Conservation (phyloP, 1,140 invertebrate genomes). For the Scaptomyza pallida region DNA sequence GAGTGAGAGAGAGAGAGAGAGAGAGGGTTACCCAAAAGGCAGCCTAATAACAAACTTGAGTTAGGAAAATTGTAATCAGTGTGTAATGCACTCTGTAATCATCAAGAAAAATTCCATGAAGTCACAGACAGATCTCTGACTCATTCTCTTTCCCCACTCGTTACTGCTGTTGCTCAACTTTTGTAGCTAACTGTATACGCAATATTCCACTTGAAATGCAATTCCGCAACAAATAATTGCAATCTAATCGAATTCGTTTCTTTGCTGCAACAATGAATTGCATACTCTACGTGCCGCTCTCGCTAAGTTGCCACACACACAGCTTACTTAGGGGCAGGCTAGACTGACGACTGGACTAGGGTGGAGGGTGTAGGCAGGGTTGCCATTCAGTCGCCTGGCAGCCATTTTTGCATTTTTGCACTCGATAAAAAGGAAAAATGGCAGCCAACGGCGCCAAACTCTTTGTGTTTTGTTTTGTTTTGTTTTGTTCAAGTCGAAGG, state of each 20-base stretch:
- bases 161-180: too few species aligned
- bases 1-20: background rate
- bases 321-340: too few species aligned
- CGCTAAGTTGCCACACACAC: slow-evolving; percentile 9
- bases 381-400: slow-evolving; percentile 22
- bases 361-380: background rate
- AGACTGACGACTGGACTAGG: too few species aligned
- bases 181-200: too few species aligned
- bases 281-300: slow-evolving; percentile 34
- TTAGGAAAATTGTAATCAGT: too few species aligned
- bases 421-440: slow-evolving; percentile 59
- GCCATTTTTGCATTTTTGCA: slow-evolving; percentile 33
- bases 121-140: too few species aligned
- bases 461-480: slow-evolving; percentile 52
- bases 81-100: too few species aligned
- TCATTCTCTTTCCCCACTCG: too few species aligned
- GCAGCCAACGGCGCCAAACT: slow-evolving; percentile 54
- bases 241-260: background rate
- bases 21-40: background rate
- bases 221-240: background rate
- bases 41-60: background rate
- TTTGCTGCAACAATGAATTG: slow-evolving; percentile 13
- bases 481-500: slow-evolving; percentile 76
- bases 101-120: too few species aligned
- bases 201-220: background rate